These are phyloP conservation scores for Miniopterus natalensis DNA, from an alignment of 2,113 vertebrate genomes.

Conservation along the genomic window DNA sequence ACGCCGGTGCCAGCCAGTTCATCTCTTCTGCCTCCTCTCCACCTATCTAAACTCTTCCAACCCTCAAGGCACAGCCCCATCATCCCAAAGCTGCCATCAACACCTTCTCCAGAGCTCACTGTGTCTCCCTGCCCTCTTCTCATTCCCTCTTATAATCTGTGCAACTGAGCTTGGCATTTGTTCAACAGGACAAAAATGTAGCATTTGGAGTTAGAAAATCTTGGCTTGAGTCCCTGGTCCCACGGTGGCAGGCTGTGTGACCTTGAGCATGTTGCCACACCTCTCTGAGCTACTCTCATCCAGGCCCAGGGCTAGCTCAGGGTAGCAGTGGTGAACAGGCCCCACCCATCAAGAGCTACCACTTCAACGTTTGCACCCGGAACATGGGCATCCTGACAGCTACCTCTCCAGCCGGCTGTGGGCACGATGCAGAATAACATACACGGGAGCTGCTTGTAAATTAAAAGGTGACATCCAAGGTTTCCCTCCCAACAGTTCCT, in stretches of 20 bases:
- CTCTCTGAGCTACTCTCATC: neutral
- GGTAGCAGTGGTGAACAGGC: neutral
- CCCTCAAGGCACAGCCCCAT: neutral
- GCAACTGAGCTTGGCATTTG: neutral
- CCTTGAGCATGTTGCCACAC: neutral
- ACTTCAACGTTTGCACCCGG: neutral
- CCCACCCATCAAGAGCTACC: neutral
- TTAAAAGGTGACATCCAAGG: neutral
- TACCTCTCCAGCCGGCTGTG: neutral
- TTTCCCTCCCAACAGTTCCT: neutral
- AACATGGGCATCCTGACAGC: neutral
- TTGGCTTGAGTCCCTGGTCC: neutral
- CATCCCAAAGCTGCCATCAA: neutral
- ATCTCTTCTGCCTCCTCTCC: neutral
- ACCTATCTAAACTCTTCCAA: neutral
- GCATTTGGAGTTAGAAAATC: neutral
- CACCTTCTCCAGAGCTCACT: neutral
- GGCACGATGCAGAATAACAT: neutral
- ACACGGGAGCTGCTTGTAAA: too few species aligned
- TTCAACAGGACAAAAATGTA: neutral
- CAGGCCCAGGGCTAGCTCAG: neutral
- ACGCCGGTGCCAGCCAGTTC: neutral
- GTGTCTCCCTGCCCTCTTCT: neutral
- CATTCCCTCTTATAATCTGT: neutral
- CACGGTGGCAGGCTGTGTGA: neutral